phyloP scores from a whole-genome alignment of 1,140 invertebrate species.

The Drosophila subpulchrella region DNA sequence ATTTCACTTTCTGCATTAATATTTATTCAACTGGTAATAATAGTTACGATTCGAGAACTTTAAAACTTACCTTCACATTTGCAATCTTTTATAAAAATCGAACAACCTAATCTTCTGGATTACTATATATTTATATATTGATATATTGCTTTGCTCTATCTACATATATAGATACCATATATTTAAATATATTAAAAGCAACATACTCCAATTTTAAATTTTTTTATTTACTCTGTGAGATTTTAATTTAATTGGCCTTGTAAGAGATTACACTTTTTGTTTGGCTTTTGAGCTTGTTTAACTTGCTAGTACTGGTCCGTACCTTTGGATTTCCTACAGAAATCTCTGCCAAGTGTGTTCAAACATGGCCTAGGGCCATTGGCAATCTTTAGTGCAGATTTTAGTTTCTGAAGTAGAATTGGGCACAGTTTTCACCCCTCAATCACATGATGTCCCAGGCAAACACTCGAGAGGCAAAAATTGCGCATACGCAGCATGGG shows the following conservation, averaged over 20 bases:
- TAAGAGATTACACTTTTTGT: neutral
- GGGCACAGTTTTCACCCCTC: conserved; percentile 25
- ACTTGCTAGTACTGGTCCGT: neutral
- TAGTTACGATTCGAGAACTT: neutral
- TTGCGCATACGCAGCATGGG: conserved; percentile 75
- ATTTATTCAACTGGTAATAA: neutral
- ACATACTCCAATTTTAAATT: too few relatives aligned
- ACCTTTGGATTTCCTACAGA: neutral
- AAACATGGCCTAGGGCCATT: conserved; percentile 1
- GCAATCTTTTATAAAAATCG: too few relatives aligned
- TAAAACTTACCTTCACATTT: too few relatives aligned
- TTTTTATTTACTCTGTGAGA: neutral
- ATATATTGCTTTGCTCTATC: too few relatives aligned
- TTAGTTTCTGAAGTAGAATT: conserved; percentile 42
- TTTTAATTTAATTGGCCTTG: neutral
- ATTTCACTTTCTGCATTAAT: neutral
- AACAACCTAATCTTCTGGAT: too few relatives aligned
- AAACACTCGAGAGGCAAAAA: conserved; percentile 63
- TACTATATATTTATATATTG: too few relatives aligned
- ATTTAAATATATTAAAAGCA: too few relatives aligned
- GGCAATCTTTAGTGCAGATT: conserved; percentile 24
- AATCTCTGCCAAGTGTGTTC: conserved; percentile 14
- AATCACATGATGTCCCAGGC: conserved; percentile 47
- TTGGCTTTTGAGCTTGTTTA: conserved; percentile 1
- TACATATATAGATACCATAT: too few relatives aligned